Percentiles rank a stretch among this genome's conserved stretches.
Conservation (phyloP, 1,140 invertebrate genomes). For the Zophobas morio region DNA sequence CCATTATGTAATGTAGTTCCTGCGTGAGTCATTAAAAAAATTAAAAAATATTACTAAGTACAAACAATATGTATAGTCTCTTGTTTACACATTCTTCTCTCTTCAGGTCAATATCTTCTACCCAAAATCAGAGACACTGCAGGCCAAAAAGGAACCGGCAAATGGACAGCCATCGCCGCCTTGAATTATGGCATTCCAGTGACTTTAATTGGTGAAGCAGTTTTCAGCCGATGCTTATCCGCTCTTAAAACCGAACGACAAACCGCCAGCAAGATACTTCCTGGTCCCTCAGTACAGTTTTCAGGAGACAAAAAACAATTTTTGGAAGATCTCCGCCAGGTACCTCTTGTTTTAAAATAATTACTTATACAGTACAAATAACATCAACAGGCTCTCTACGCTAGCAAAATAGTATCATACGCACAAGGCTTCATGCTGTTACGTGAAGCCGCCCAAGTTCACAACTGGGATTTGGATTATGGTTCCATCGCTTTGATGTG, state of each 20-base stretch:
- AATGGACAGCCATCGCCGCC: constrained; percentile 98
- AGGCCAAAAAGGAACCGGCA: constrained; percentile 99
- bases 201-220: constrained; percentile 98
- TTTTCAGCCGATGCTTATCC: constrained; percentile 96
- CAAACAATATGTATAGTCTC: neutral
- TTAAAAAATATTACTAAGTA: too few relatives aligned
- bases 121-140: constrained; percentile 96
- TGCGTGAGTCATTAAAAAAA: too few relatives aligned
- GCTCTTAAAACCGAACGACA: constrained; percentile 84
- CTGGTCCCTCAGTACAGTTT: constrained; percentile 76
- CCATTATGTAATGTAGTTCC: too few relatives aligned
- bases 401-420: constrained; percentile 98
- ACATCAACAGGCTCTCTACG: constrained; percentile 89
- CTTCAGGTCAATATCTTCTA: constrained; percentile 78
- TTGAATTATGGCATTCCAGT: constrained; percentile 97
- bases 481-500: constrained; percentile 99
- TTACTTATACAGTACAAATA: constrained; percentile 19
- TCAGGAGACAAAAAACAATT: constrained; percentile 86
- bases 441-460: constrained; percentile 91
- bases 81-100: constrained; percentile 23
- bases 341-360: constrained; percentile 58
- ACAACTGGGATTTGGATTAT: constrained; percentile 97
- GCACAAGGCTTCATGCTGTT: constrained; percentile 99
- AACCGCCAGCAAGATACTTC: constrained; percentile 83
- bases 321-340: constrained; percentile 78